Base-by-base conservation (phyloP, 2,888 invertebrate genomes). In the Dorcus hopei region DNA sequence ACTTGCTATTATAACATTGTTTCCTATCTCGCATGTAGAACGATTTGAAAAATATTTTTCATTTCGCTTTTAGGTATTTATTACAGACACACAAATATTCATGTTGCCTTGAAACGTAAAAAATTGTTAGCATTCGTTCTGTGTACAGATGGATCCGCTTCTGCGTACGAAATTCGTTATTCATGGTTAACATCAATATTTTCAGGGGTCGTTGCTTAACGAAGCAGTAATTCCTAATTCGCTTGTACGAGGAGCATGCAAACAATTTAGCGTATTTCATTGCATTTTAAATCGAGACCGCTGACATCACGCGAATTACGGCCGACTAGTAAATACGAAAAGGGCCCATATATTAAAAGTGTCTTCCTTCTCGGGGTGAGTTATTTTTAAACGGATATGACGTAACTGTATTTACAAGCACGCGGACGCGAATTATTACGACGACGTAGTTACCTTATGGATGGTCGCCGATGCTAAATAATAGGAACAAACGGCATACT, bases 341-440 rank as follows among this genome's bases (percentile, higher is more conserved):
- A 19, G 45, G 45, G 45, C 19, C 19, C 8, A 45, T 45, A 45
- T 45, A 45, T 45, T 45, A 45, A 19, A 45, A 23, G 26, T 33
- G 26, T 33, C 26, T 45, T 16, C 19, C 23, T 45, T 45, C 19
- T 23, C 16, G 45, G 14, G 53, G 43, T 50, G 45, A 51, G 57
- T 57, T 57, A 57, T 57, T 57, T 57, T 52, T 52, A 52, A 57
- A 57, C 47, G 57, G 52, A 57, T 57, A 39, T 52, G 57, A 57
- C 57, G 52, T 52, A 57, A 57, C 43, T 47, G 51, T 52, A 51
- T 57, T 57, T 57, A 57, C 49, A 57, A 39, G 52, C 43, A 45
- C 38, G 47, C 47, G 57, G 52, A 57, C 52, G 50, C 45, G 51
- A 57, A 52, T 57, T 57, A 57, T 51, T 57, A 52, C 47, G 47